Base-by-base conservation (phyloP, 2,113 vertebrate species). In the Neotoma lepida region DNA sequence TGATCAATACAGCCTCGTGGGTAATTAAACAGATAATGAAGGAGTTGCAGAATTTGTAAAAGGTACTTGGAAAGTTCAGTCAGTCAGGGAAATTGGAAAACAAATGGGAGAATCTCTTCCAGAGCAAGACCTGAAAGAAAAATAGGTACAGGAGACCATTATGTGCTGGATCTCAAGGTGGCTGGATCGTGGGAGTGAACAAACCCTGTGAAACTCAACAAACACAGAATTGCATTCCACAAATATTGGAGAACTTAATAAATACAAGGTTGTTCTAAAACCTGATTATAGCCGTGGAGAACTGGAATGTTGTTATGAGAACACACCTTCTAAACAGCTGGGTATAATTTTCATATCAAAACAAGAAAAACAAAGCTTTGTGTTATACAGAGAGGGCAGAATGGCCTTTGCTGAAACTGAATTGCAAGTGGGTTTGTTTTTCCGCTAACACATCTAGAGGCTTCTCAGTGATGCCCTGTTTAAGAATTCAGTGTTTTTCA, bases 171-270 rank as follows among this genome's bases (percentile, higher is more conserved):
- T 82, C 51, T 91, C 68, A 44, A 58, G 41, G 70, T 12, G 35
- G 49, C 56, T 30, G 2, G 28, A 13, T 9, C 44, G 6, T 4
- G 74, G 18, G 64, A 51, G 64, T 28, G 4, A 39, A 78, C 1
- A 96, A 92, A 91, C 14, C 22, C 64, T 3, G 76, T 74, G 80
- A 87, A 93, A 63, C n/a, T 18, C 56, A 88, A 71, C 51, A 54
- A 89, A 66, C 58, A 61, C 2, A 20, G 33, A 90, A 44, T 41
- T 77, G 39, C 49, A 76, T 24, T 74, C 10, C 58, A 49, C 51
- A 41, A 71, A 78, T 49, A 86, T 10, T 33, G 7, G n/a, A 82
- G 14, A 78, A 51, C 3, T 95, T 86, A 56, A 0, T 44, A 70
- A 91, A 39, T 56, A 24, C 3, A 28, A 86, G 56, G 14, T 30